These are phyloP conservation scores for Prunella strophiata DNA, from an alignment of 2,797 vertebrate species.

Conservation along the genomic window DNA sequence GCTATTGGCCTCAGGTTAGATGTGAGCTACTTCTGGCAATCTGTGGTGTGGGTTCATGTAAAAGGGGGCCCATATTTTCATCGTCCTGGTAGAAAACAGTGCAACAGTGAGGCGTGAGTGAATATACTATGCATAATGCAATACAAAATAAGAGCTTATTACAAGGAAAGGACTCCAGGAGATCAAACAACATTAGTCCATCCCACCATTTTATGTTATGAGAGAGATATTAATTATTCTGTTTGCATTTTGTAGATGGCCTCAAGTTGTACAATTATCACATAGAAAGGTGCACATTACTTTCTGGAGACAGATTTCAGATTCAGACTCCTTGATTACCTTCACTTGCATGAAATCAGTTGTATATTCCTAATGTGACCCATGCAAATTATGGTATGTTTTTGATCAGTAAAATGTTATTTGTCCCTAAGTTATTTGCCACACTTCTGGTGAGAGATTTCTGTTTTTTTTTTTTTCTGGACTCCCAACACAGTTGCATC, in stretches of 20 bases:
- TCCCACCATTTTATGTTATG: conserved; percentile 37
- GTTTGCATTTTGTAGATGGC: conserved; percentile 30
- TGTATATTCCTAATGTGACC: neutral
- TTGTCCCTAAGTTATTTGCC: neutral
- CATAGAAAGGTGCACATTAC: conserved; percentile 35
- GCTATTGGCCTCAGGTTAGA: conserved; percentile 74
- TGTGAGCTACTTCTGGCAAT: conserved; percentile 64
- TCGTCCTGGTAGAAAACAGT: conserved; percentile 44
- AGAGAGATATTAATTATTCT: conserved; percentile 59
- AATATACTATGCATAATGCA: conserved; percentile 53
- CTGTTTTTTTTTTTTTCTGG: neutral
- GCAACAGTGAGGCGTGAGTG: neutral
- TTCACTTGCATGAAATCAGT: neutral
- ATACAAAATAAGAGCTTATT: conserved; percentile 57
- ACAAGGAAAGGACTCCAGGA: conserved; percentile 20
- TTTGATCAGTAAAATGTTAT: neutral
- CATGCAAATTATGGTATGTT: neutral
- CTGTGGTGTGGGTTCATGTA: conserved; percentile 55
- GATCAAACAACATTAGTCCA: conserved; percentile 55
- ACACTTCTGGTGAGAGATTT: neutral
- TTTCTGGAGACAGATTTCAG: conserved; percentile 6
- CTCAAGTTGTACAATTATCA: conserved; percentile 32
- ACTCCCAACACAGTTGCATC: neutral
- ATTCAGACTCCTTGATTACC: neutral
- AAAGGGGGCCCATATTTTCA: conserved; percentile 25